Evolutionary conservation across 2,113 vertebrate species (phyloP).

Genomic region (Aegypius monachus): DNA sequence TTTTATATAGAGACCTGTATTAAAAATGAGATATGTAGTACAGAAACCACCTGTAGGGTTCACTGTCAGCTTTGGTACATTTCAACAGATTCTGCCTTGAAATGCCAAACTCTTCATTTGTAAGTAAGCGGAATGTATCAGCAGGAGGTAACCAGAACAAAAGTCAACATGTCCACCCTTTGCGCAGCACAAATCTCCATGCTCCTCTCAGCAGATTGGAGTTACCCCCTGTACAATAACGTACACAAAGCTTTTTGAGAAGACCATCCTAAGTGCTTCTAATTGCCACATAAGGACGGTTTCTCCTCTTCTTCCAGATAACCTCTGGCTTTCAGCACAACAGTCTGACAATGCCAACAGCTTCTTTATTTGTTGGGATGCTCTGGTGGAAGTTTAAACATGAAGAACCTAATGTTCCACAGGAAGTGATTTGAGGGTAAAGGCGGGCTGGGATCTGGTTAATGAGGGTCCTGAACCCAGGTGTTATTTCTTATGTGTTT

Average conservation of each 20-base stretch:
- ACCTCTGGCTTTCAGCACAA: background rate
- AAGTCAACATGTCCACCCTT: background rate
- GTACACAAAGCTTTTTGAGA: background rate
- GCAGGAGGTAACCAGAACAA: background rate
- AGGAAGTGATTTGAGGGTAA: background rate
- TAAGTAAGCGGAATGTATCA: background rate
- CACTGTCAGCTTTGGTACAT: background rate
- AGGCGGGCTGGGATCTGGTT: background rate
- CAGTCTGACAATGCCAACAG: background rate
- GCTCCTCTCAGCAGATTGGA: background rate
- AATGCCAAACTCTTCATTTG: background rate
- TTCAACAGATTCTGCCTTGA: background rate
- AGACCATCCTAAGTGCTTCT: background rate
- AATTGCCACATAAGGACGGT: background rate
- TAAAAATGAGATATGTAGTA: background rate
- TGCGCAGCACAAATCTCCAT: background rate
- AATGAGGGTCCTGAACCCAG: background rate
- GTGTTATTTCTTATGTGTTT: conserved; percentile 69
- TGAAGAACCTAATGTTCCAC: background rate
- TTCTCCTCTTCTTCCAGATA: background rate
- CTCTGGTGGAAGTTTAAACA: background rate
- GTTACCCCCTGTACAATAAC: background rate
- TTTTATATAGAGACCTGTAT: background rate
- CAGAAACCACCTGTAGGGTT: background rate
- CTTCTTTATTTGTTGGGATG: background rate